Percentiles rank a stretch among this genome's conserved stretches.
Evolutionary conservation across 2,797 vertebrate genomes (phyloP).

Genomic region (Nasua narica): DNA sequence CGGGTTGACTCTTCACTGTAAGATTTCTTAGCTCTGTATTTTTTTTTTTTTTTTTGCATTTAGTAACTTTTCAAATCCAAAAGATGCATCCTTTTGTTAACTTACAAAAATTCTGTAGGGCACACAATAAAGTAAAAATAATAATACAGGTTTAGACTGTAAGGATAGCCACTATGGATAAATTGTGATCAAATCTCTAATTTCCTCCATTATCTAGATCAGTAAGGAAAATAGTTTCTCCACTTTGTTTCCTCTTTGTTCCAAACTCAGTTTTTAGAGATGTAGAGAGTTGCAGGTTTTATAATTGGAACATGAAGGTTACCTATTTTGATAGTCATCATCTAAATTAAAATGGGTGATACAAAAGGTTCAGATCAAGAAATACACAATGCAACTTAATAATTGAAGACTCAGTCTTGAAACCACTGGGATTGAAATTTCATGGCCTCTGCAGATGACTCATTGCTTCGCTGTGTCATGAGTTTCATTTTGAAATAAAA

Average conservation of each 20-base stretch:
- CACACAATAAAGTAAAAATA: constrained; percentile 6
- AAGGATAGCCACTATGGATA: constrained; percentile 3
- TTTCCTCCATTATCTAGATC: constrained; percentile 17
- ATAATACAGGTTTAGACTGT: not conserved
- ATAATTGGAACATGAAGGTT: not conserved
- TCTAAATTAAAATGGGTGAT: not conserved
- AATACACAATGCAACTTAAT: not conserved
- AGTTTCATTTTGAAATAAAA: constrained; percentile 61
- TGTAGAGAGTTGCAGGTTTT: constrained; percentile 32
- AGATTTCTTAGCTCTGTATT: not conserved
- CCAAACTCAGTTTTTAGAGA: constrained; percentile 3
- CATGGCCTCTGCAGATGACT: constrained; percentile 41
- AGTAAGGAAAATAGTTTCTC: constrained; percentile 36
- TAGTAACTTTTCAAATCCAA: not conserved
- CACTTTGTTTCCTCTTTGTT: not conserved
- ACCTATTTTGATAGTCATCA: not conserved
- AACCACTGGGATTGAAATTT: constrained; percentile 62
- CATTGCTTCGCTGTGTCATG: constrained; percentile 24
- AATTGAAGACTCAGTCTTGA: constrained; percentile 45
- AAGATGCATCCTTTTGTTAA: constrained; percentile 2
- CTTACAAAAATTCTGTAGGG: not conserved
- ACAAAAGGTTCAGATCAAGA: constrained; percentile 19
- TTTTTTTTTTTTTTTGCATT: not conserved
- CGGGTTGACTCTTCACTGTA: not conserved
- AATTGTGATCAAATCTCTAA: not conserved